phyloP scores from a whole-genome alignment of 2,797 vertebrate genomes.

The Onychomys leucogaster region DNA sequence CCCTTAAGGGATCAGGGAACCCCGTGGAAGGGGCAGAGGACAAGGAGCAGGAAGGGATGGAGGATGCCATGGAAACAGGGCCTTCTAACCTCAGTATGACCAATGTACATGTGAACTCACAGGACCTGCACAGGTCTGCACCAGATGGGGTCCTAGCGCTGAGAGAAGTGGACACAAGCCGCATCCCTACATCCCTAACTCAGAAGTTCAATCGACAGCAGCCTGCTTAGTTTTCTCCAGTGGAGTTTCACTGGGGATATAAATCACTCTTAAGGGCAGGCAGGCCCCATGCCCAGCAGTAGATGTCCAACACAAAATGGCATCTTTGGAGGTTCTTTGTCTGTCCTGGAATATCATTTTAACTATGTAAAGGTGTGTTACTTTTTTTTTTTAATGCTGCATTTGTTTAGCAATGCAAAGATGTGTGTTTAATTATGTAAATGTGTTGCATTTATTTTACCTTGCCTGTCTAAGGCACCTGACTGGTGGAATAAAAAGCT shows the following conservation, averaged over 20 bases:
- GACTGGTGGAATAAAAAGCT: background rate
- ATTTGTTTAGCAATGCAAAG: background rate
- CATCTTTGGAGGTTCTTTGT: background rate
- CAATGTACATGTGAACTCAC: background rate
- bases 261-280: background rate
- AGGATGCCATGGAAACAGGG: background rate
- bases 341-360: background rate
- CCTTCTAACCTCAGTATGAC: too few species aligned
- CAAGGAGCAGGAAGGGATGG: background rate
- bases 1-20: background rate
- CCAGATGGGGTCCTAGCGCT: background rate
- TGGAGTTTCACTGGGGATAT: background rate
- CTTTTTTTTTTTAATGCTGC: background rate
- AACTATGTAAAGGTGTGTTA: background rate
- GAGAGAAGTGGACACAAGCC: background rate
- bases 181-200: background rate
- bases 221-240: background rate
- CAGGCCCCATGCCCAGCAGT: background rate
- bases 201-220: background rate
- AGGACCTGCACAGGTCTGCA: background rate
- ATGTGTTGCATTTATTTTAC: background rate
- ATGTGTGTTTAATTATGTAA: background rate
- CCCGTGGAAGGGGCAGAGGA: background rate
- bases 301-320: background rate
- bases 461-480: background rate